Conservation (phyloP, 2,888 invertebrate genomes). For the Xanthorhoe designata region DNA sequence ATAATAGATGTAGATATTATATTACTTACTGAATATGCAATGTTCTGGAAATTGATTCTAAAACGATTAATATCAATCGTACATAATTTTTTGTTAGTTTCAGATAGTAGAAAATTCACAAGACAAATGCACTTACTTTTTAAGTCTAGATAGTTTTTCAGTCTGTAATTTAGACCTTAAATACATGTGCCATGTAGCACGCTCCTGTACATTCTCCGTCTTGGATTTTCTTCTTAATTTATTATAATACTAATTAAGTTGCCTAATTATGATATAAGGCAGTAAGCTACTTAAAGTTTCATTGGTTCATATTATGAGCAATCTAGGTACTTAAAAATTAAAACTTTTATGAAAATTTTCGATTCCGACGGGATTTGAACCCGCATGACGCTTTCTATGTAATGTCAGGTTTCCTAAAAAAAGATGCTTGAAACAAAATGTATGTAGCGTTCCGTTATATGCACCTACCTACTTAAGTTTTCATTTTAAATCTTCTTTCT, state of each 20-base stretch:
- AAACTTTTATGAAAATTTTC: too few relatives aligned
- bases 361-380: too few relatives aligned
- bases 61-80: too few relatives aligned
- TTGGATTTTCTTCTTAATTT: conserved; percentile 66
- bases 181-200: conserved; percentile 83
- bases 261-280: not conserved
- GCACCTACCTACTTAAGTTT: not conserved
- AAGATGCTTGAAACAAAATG: not conserved
- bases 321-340: too few relatives aligned
- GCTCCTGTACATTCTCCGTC: conserved; percentile 69
- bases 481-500: too few relatives aligned
- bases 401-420: too few relatives aligned
- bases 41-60: too few relatives aligned
- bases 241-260: conserved; percentile 47
- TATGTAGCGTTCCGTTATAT: not conserved
- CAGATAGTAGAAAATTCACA: not conserved
- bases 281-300: not conserved
- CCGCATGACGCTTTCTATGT: too few relatives aligned
- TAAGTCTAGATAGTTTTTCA: conserved; percentile 30
- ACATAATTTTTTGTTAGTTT: not conserved
- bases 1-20: too few relatives aligned
- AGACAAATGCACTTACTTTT: conserved; percentile 12
- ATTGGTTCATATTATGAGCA: too few relatives aligned
- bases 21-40: too few relatives aligned
- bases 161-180: conserved; percentile 61